Evolutionary conservation across 2,113 vertebrate genomes (phyloP), one percentile per base, ranked within the genome.

Genomic region (Xenopus borealis): DNA sequence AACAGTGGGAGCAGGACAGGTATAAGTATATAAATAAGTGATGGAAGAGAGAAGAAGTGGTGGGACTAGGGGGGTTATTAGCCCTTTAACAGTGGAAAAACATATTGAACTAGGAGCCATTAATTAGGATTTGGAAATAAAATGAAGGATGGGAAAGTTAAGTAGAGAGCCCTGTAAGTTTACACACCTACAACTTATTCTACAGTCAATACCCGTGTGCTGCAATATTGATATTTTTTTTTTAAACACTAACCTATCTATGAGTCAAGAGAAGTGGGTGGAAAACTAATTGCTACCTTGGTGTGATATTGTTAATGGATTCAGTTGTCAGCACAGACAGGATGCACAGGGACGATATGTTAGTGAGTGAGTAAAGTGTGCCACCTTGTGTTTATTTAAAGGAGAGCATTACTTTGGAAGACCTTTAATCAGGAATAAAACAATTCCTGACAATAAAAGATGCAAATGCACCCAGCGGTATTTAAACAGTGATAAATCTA

Each of bases 391-490:
- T 40, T 44, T 27, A 1, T 5, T n/a, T 16, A n/a, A 17, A 20
- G 16, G 47, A 68, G 30, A 30, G 50, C 72, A 23, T 3, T 1
- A 17, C n/a, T 20, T 53, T 0, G 50, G 40, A 47, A 64, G 45
- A 64, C 11, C 7, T n/a, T 5, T 12, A n/a, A 58, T 9, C 17
- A 18, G 47, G 14, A 12, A 10, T 12, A 18, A n/a, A 18, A 18
- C 6, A 17, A 27, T 27, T 27, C 55, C 1, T 58, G 13, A 58
- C 18, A 58, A 6, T 17, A 58, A 17, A 18, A 17, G 5, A 1
- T 45, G 50, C 52, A 72, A 66, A 65, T 65, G 66, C 20, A 44
- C 65, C 62, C 71, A 72, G 53, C 23, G 62, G 71, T 50, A 23
- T 65, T 47, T 55, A 65, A 72, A 65, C 50, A 55, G 62, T 40